Evolutionary conservation across 2,888 invertebrate species (phyloP).

Genomic region (Chironomus riparius): DNA sequence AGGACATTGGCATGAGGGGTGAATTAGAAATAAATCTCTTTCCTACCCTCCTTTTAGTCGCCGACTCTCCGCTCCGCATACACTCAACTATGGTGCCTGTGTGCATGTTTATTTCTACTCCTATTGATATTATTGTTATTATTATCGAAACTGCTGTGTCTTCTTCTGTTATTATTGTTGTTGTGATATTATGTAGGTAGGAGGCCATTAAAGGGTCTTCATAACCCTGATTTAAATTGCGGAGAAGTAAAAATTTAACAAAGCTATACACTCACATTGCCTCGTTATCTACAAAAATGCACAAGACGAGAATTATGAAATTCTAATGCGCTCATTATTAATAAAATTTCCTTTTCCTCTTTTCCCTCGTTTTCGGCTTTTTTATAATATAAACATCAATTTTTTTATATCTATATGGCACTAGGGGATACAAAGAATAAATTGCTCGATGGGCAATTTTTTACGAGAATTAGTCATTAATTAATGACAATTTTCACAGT

Average conservation of each 20-base stretch:
- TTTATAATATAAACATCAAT: too few species aligned
- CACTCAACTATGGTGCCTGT: background rate
- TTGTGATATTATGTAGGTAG: background rate
- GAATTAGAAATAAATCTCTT: conserved; percentile 1
- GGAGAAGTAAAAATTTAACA: background rate
- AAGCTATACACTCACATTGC: background rate
- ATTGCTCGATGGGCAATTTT: too few species aligned
- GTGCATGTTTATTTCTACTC: background rate
- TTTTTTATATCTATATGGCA: too few species aligned
- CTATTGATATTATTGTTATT: background rate
- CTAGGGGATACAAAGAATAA: too few species aligned
- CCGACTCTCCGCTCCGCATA: background rate
- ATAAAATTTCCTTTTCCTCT: conserved; percentile 7
- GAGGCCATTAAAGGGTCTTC: conserved; percentile 7
- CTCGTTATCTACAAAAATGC: background rate
- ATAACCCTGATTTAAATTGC: conserved; percentile 15
- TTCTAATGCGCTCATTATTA: conserved; percentile 13
- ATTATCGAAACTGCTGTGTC: background rate
- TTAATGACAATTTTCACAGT: too few species aligned
- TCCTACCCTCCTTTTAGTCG: background rate
- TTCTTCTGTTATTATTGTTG: too few species aligned
- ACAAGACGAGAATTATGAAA: background rate
- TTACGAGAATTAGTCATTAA: too few species aligned
- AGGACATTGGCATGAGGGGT: background rate
- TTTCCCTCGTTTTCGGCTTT: background rate